Evolutionary conservation across 2,888 invertebrate genomes (phyloP), one percentile per base, ranked within the genome.

Genomic region (Eulithis prunata): DNA sequence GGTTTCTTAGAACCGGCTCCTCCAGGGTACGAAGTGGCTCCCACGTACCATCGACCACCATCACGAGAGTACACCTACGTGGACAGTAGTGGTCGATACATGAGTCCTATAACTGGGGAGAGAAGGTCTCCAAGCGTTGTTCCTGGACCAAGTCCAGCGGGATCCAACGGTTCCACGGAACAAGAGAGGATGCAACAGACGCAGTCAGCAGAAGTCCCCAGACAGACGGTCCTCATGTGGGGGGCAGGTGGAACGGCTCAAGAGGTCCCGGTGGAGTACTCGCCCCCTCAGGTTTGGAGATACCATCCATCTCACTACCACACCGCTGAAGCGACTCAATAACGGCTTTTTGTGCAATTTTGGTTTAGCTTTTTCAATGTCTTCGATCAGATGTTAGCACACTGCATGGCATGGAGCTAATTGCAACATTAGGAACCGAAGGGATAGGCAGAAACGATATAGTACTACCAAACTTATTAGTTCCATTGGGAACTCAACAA

Each of bases 171-270:
- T 13, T 92, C 92, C 0, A 79, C 85, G 52, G 92, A 91, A 64
- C 88, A 89, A 71, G 91, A 92, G 46, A 76, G 91, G 66, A 81
- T 90, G 85, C 89, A 86, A 76, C 87, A 87, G 75, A 77, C 84
- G 59, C 86, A 87, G 70, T 78, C 90, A 12, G 90, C 94, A 62
- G 95, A 95, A 77, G 93, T 95, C 73, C 96, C 96, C 0, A 93
- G 98, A 53, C 98, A 98, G 88, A 98, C 98, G 11, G 98, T 98
- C 61, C 94, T 98, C 52, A 98, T 98, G 98, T 98, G 98, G 98
- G 98, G 98, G 28, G 94, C 95, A 69, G 94, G 89, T 69, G 90
- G 89, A 3, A 71, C 89, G 1, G 86, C 93, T 75, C 91, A 91
- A 69, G 92, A 91, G 66, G 90, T 87, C 8, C 89, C 91, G 6